A percentile compares a stretch with the other conserved stretches of the same genome.
phyloP scores from a whole-genome alignment of 2,888 invertebrate genomes.

The Atherix ibis region DNA sequence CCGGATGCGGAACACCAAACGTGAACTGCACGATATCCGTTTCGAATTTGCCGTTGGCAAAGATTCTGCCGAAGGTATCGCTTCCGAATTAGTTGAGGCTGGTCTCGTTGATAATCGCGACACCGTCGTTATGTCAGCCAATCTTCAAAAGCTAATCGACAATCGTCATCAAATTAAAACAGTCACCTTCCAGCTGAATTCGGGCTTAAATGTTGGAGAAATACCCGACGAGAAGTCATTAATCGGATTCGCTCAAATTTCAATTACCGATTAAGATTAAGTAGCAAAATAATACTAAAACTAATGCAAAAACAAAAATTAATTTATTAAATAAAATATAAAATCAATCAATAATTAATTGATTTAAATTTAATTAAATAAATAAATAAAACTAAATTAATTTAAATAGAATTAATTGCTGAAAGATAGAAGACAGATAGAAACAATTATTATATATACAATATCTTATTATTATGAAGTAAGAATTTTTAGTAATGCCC shows the following conservation, averaged over 20 bases:
- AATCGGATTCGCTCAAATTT: slow-evolving; percentile 94
- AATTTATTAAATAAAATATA: too few relatives aligned
- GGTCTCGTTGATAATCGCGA: slow-evolving; percentile 87
- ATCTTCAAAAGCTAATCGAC: slow-evolving; percentile 82
- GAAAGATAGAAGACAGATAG: too few relatives aligned
- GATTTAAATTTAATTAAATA: too few relatives aligned
- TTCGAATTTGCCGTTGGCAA: slow-evolving; percentile 90
- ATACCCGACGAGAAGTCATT: slow-evolving; percentile 86
- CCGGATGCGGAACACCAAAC: slow-evolving; percentile 75
- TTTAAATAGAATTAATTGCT: too few relatives aligned
- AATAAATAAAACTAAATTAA: too few relatives aligned
- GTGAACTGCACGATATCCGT: slow-evolving; percentile 92
- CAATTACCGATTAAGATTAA: slow-evolving; percentile 66
- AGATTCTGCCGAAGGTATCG: slow-evolving; percentile 84
- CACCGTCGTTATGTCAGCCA: slow-evolving; percentile 78
- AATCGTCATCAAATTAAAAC: slow-evolving; percentile 47
- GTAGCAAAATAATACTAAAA: too few relatives aligned
- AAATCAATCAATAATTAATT: too few relatives aligned
- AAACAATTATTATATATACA: too few relatives aligned
- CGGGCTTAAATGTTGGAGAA: slow-evolving; percentile 55
- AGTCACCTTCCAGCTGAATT: slow-evolving; percentile 76
- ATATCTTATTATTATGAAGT: too few relatives aligned
- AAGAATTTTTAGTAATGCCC: too few relatives aligned
- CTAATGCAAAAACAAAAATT: too few relatives aligned
- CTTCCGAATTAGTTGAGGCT: slow-evolving; percentile 85